phyloP scores from a whole-genome alignment of 2,797 vertebrate species.

The Spinibarbus caldwelli region DNA sequence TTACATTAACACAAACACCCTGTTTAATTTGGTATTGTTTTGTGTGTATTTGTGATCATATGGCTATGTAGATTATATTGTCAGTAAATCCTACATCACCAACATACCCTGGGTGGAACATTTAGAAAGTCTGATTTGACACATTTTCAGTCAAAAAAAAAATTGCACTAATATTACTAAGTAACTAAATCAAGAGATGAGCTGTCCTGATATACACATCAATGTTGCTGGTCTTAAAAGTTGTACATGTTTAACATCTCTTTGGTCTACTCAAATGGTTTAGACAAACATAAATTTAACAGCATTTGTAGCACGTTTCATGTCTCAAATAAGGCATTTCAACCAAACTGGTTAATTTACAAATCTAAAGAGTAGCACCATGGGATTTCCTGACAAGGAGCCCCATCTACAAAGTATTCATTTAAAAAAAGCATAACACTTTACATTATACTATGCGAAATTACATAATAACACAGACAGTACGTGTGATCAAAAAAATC shows the following conservation, averaged over 20 bases:
- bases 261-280: not conserved
- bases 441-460: not conserved
- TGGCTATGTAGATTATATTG: constrained; percentile 20
- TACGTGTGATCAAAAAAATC: not conserved
- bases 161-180: not conserved
- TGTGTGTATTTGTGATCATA: constrained; percentile 51
- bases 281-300: not conserved
- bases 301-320: not conserved
- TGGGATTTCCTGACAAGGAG: not conserved
- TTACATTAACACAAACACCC: constrained; percentile 35
- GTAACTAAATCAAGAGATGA: not conserved
- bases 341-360: not conserved
- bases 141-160: not conserved
- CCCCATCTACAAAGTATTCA: not conserved
- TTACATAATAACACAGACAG: not conserved
- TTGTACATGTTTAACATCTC: not conserved
- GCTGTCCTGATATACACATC: not conserved
- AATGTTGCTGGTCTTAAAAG: not conserved
- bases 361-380: not conserved
- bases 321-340: not conserved
- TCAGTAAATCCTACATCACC: constrained; percentile 8
- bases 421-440: not conserved
- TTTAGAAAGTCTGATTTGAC: not conserved
- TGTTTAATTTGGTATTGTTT: constrained; percentile 45
- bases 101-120: not conserved